Percentiles rank a stretch among this genome's conserved stretches.
Conservation (phyloP, 2,888 invertebrate species). For the Ephialtes manifestator region DNA sequence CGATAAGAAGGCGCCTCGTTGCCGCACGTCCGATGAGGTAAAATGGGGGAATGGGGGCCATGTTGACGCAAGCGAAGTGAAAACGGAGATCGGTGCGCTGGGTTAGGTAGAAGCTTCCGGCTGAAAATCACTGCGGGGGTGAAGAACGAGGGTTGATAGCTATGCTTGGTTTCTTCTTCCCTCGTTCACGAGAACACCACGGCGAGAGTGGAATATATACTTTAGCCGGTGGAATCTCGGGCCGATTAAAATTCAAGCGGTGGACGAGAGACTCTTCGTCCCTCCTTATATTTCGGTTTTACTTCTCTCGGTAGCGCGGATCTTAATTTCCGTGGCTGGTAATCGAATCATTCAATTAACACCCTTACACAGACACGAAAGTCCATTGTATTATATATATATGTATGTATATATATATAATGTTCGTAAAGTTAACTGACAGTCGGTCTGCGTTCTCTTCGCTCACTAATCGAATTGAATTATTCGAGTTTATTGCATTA, state of each 20-base stretch:
- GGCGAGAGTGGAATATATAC: slow-evolving; percentile 10
- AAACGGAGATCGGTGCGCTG: slow-evolving; percentile 65
- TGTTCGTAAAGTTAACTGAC: slow-evolving; percentile 80
- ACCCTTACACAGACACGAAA: slow-evolving; percentile 72
- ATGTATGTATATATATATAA: slow-evolving; percentile 11
- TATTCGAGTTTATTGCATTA: slow-evolving; percentile 81
- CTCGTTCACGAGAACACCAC: slow-evolving; percentile 34
- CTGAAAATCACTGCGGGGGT: slow-evolving; percentile 61
- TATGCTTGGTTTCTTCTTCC: slow-evolving; percentile 13
- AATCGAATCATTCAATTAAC: slow-evolving; percentile 84
- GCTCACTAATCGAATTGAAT: slow-evolving; percentile 64
- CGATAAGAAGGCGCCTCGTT: slow-evolving; percentile 49
- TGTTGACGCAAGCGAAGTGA: slow-evolving; percentile 69
- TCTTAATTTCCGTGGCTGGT: slow-evolving; percentile 81
- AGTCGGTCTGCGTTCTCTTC: slow-evolving; percentile 67
- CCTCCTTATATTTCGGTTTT: slow-evolving; percentile 79
- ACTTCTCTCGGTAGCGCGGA: slow-evolving; percentile 72
- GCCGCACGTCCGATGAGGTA: slow-evolving; percentile 14
- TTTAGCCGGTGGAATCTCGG: slow-evolving; percentile 38
- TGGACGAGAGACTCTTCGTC: slow-evolving; percentile 38
- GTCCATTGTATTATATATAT: slow-evolving; percentile 26
- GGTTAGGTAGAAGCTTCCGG: slow-evolving; percentile 59
- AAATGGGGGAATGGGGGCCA: slow-evolving; percentile 7
- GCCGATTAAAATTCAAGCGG: slow-evolving; percentile 70
- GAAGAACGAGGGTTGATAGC: slow-evolving; percentile 50